Evolutionary conservation across 2,113 vertebrate species (phyloP), one percentile per base, ranked within the genome.

Genomic region (Pteropus alecto): DNA sequence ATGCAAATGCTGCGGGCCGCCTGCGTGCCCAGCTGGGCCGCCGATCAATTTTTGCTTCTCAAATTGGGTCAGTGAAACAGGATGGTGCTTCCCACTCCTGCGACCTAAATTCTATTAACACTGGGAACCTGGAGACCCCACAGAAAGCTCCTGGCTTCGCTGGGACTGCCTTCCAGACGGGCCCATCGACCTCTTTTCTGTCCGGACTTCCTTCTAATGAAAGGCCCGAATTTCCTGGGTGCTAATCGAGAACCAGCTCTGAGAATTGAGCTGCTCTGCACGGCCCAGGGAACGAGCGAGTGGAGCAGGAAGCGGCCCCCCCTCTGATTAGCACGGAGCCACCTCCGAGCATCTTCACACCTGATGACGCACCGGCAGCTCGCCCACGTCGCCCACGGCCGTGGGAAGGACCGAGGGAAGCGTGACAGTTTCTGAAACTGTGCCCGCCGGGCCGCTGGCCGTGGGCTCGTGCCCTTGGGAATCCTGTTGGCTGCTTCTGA

Each of bases 51-150:
- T 97, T 93, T 92, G 96, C 97, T 95, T 93, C 95, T 93, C 89
- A 96, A 94, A 97, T 81, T 97, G 97, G 97, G 93, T 98, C 97
- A 96, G 82, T 43, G 67, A 87, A 70, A 95, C 90, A 93, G 87
- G 81, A 92, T 22, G 38, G 61, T 18, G 67, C 43, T 86, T 76
- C 92, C 91, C 46, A 1, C 84, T 35, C 58, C 43, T 28, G 54
- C 4, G 1, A 33, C 61, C 74, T 77, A 54, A 61, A 73, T 76
- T 79, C 89, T 71, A 1, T 74, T 19, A 70, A 73, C 46, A 11
- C 46, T 12, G 58, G 48, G 88, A 65, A 87, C 26, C 86, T 79
- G 63, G 70, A 51, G 63, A 79, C 74, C 54, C 74, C 70, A 90
- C 43, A 58, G 88, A 38, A n/a, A 92, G 70, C 83, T 71, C 94